Evolutionary conservation across 1,140 invertebrate species (phyloP).

Genomic region (Hermetia illucens): DNA sequence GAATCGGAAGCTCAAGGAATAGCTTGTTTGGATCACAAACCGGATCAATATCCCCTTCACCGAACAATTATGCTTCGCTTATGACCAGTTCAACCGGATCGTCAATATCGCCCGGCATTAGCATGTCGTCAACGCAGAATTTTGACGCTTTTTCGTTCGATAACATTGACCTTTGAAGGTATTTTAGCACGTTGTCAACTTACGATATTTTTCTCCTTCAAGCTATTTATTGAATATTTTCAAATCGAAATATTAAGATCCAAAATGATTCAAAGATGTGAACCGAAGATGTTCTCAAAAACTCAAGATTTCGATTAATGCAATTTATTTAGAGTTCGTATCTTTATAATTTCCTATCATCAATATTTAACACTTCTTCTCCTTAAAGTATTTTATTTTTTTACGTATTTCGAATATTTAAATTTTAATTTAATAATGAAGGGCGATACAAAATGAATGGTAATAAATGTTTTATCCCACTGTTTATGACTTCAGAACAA

Average conservation of each 20-base stretch:
- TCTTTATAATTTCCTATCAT: too few relatives aligned
- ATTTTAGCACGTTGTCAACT: slow-evolving; percentile 16
- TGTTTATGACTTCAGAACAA: slow-evolving; percentile 11
- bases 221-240: slow-evolving; percentile 6
- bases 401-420: too few relatives aligned
- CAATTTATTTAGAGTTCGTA: slow-evolving; percentile 9
- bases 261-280: too few relatives aligned
- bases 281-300: too few relatives aligned
- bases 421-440: too few relatives aligned
- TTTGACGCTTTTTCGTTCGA: slow-evolving; percentile 29
- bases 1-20: not conserved
- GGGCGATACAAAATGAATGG: too few relatives aligned
- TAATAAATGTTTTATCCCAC: too few relatives aligned
- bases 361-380: too few relatives aligned
- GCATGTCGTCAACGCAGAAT: slow-evolving; percentile 10
- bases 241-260: too few relatives aligned
- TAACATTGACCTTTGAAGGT: slow-evolving; percentile 7
- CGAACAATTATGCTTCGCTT: slow-evolving; percentile 19
- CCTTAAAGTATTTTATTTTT: too few relatives aligned
- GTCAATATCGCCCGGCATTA: slow-evolving; percentile 23
- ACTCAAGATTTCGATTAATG: not conserved
- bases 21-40: not conserved
- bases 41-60: slow-evolving; percentile 4
- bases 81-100: slow-evolving; percentile 28
- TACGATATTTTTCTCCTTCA: slow-evolving; percentile 14